These are phyloP conservation scores for Frankliniella fusca DNA, from an alignment of 2,888 invertebrate species.

Conservation along the genomic window DNA sequence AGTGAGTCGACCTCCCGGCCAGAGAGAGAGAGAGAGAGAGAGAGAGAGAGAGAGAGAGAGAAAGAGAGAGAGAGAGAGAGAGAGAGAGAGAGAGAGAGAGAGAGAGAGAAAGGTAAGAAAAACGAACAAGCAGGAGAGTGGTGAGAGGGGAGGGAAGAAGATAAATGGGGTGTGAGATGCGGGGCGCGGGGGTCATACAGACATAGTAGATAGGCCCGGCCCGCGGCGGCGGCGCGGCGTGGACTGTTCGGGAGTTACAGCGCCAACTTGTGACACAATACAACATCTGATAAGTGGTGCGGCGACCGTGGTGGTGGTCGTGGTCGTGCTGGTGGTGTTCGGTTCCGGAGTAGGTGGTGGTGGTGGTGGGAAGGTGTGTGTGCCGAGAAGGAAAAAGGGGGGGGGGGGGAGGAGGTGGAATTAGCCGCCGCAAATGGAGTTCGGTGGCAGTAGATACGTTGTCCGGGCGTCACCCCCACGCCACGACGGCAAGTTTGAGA, in stretches of 20 bases:
- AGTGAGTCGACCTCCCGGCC: too few relatives aligned
- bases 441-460: neutral
- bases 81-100: neutral
- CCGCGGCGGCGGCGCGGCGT: neutral
- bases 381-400: neutral
- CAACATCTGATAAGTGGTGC: conserved; percentile 24
- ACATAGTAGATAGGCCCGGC: neutral
- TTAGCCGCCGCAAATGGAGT: conserved; percentile 13
- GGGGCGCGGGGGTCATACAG: conserved; percentile 18
- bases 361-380: neutral
- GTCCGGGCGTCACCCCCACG: neutral
- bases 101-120: neutral
- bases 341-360: too few relatives aligned
- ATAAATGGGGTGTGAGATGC: conserved; percentile 19
- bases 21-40: too few relatives aligned
- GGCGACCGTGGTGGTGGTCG: neutral
- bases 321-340: neutral
- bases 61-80: neutral
- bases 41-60: neutral
- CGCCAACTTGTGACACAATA: conserved; percentile 20
- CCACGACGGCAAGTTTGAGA: neutral
- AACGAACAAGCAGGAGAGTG: neutral
- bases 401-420: neutral
- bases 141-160: neutral
- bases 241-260: neutral